Evolutionary conservation across 2,113 vertebrate species (phyloP), one percentile per base, ranked within the genome.

Genomic region (Rhinopomastus cyanomelas): DNA sequence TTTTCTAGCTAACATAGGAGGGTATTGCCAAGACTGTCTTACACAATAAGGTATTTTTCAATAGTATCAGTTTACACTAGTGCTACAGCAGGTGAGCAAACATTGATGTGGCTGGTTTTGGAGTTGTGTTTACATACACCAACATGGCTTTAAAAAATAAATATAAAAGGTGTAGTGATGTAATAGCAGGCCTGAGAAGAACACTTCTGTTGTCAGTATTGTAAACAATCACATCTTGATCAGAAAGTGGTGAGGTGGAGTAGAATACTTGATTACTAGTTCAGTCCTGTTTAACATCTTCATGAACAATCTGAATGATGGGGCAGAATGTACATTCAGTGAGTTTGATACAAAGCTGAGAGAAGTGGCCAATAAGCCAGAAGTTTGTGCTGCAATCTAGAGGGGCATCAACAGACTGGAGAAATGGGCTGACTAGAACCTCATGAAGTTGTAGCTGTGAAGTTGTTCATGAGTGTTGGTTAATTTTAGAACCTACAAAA

Each of bases 71-170:
- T 93, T 94, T 94, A 81, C 90, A 79, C 57, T 71, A 89, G 60
- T 82, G 44, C 68, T 49, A 55, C 52, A 93, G 82, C 92, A 97
- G 95, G 88, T 96, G 96, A 94, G 29, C 87, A 95, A 95, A 96
- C 85, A 91, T 56, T 65, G 75, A 82, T 93, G 91, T 60, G 29
- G 18, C 53, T 92, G 48, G 11, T 55, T 81, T 87, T 61, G 62
- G 59, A 84, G 71, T 91, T 11, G 1, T 52, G 68, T 29, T 16
- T 81, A 55, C 39, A 49, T 52, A 55, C 12, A 48, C 18, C 86
- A 52, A 88, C 82, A 81, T 68, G 91, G 29, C 44, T 73, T 85
- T 79, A 85, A 29, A 73, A 89, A 86, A 81, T 30, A 68, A 36
- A 25, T 89, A 25, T 51, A 37, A 71, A 76, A 84, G 65, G 13